These are phyloP conservation scores for Allobates femoralis DNA, from an alignment of 2,797 vertebrate species.

Conservation along the genomic window DNA sequence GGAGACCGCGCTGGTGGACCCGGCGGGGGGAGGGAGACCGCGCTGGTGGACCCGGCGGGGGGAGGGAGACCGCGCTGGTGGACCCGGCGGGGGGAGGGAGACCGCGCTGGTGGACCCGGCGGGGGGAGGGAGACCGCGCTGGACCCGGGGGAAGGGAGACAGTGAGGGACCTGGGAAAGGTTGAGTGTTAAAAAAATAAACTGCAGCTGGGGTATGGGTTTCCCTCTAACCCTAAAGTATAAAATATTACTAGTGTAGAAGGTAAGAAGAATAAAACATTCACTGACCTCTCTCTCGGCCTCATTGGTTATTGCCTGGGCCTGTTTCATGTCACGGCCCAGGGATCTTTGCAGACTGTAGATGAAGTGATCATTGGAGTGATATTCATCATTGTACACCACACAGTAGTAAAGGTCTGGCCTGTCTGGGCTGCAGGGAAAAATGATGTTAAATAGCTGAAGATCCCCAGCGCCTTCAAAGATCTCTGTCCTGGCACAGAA, in stretches of 20 bases:
- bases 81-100: too few species aligned
- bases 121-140: too few species aligned
- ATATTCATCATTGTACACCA: constrained; percentile 97
- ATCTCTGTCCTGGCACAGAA: background rate
- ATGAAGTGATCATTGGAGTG: constrained; percentile 97
- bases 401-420: constrained; percentile 88
- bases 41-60: too few species aligned
- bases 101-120: too few species aligned
- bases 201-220: too few species aligned
- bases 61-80: too few species aligned
- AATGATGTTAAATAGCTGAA: background rate
- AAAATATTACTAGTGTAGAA: background rate
- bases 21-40: too few species aligned
- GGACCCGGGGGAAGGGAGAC: too few species aligned
- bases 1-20: too few species aligned
- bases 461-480: background rate
- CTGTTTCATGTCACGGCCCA: constrained; percentile 86
- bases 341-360: constrained; percentile 92
- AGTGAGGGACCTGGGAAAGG: too few species aligned
- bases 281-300: constrained; percentile 94
- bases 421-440: constrained; percentile 78
- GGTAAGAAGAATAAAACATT: background rate
- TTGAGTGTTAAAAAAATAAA: too few species aligned
- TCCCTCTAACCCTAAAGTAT: background rate
- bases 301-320: constrained; percentile 90